Percentiles rank a stretch among this genome's conserved stretches.
These are phyloP conservation scores for Leptopilina syphax DNA, from an alignment of 2,888 invertebrate species.

Conservation along the genomic window DNA sequence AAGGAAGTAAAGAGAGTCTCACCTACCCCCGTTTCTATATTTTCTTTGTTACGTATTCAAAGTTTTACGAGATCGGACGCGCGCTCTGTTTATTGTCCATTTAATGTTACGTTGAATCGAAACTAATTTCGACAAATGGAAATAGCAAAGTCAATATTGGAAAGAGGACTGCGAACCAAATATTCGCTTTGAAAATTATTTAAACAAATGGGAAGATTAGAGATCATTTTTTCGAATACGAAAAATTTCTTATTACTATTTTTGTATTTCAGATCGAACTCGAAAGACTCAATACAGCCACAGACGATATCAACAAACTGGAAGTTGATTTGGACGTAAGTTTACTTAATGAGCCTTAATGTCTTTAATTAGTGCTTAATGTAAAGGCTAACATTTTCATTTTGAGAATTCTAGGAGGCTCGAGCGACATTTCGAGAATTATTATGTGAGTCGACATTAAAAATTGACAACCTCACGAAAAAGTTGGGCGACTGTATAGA, in stretches of 20 bases:
- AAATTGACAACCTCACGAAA: constrained; percentile 88
- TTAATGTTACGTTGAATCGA: too few species aligned
- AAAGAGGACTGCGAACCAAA: too few species aligned
- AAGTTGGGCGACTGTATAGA: constrained; percentile 92
- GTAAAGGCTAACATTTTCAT: background rate
- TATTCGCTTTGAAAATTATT: too few species aligned
- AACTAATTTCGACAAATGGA: too few species aligned
- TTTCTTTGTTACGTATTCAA: too few species aligned
- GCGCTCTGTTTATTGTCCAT: too few species aligned
- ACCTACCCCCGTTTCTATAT: too few species aligned
- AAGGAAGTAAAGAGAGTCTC: too few species aligned
- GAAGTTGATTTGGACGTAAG: constrained; percentile 92
- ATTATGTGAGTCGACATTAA: constrained; percentile 89
- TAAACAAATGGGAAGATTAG: too few species aligned
- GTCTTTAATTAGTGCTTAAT: constrained; percentile 16
- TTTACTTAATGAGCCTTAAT: constrained; percentile 51
- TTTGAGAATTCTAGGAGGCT: constrained; percentile 81
- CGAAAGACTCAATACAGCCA: constrained; percentile 92
- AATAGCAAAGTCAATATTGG: too few species aligned
- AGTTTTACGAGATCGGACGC: too few species aligned
- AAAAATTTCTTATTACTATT: background rate
- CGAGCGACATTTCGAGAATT: constrained; percentile 89
- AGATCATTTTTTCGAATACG: background rate
- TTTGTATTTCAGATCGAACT: constrained; percentile 84
- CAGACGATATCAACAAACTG: constrained; percentile 93